Conservation (phyloP, 1,140 invertebrate species). For the Neelides sp. region DNA sequence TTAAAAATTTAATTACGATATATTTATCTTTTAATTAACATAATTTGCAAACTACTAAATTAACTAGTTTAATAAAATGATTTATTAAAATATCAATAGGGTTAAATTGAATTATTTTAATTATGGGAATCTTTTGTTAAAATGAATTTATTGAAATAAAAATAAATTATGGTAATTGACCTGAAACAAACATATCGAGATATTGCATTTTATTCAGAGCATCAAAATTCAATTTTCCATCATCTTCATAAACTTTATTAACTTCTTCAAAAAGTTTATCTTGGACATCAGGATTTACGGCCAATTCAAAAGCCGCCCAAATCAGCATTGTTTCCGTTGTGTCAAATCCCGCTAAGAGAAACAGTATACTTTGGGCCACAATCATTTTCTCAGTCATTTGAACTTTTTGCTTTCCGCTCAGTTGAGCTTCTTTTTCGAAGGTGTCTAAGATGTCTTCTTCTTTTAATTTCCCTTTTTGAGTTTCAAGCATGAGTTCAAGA, state of each 20-base stretch:
- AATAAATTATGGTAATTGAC: slow-evolving; percentile 30
- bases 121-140: no score
- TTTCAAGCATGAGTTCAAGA: slow-evolving; percentile 37
- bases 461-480: slow-evolving; percentile 27
- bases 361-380: slow-evolving; percentile 34
- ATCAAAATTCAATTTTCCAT: slow-evolving; percentile 33
- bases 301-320: slow-evolving; percentile 34
- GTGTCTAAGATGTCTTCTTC: slow-evolving; percentile 32
- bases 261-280: slow-evolving; percentile 31
- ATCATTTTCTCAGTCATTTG: slow-evolving; percentile 12
- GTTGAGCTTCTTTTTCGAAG: slow-evolving; percentile 33
- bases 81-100: no score
- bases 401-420: slow-evolving; percentile 18
- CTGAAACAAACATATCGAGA: slow-evolving; percentile 41
- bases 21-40: no score
- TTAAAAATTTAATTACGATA: no score
- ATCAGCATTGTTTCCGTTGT: slow-evolving; percentile 35
- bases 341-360: slow-evolving; percentile 39
- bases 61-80: no score
- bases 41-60: no score
- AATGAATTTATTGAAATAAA: no score
- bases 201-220: slow-evolving; percentile 39
- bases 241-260: slow-evolving; percentile 1
- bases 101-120: no score
- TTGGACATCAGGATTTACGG: slow-evolving; percentile 35